phyloP scores from a whole-genome alignment of 2,113 vertebrate species.

The Albula goreensis region DNA sequence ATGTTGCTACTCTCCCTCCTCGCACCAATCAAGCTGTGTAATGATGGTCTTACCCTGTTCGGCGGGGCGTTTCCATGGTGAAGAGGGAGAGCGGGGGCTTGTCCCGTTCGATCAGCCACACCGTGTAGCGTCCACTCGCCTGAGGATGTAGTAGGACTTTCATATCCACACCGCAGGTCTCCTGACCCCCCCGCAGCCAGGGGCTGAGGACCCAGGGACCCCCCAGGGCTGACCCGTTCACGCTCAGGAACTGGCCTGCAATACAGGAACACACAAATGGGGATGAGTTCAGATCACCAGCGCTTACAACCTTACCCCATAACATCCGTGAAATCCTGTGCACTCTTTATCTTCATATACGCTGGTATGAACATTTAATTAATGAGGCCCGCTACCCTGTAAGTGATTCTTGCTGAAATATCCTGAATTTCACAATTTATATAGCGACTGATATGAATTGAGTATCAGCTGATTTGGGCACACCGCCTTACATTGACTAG shows the following conservation, averaged over 20 bases:
- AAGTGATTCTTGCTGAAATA: no score
- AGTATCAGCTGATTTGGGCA: no score
- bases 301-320: no score
- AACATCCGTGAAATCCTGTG: no score
- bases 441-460: no score
- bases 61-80: conserved; percentile 64
- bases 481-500: no score
- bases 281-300: conserved; percentile 2
- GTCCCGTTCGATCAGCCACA: conserved; percentile 75
- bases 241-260: conserved; percentile 86
- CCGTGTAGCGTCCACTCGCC: conserved; percentile 79
- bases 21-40: not conserved
- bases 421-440: no score
- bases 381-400: no score
- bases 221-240: conserved; percentile 74
- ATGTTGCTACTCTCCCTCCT: not conserved
- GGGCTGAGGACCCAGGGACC: conserved; percentile 86
- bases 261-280: conserved; percentile 33
- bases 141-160: conserved; percentile 81
- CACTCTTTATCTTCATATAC: no score
- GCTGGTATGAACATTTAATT: no score
- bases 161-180: conserved; percentile 81
- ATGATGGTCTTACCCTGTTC: conserved; percentile 65
- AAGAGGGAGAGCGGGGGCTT: conserved; percentile 63
- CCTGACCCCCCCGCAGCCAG: conserved; percentile 81